Evolutionary conservation across 2,113 vertebrate species (phyloP).

Genomic region (Cromileptes altivelis): DNA sequence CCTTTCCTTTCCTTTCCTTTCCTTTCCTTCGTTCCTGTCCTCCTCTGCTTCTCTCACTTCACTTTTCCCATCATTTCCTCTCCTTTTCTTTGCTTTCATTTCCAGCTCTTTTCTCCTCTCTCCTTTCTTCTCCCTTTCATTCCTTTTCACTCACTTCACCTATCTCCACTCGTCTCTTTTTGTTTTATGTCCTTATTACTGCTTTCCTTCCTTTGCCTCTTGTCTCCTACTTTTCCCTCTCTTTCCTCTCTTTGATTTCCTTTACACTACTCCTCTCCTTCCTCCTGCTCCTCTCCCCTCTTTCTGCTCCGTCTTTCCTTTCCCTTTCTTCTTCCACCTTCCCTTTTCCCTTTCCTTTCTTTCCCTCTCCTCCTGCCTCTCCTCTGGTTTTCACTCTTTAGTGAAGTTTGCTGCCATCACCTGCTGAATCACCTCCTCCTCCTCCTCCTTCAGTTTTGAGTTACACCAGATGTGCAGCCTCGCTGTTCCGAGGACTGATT

Average conservation of each 20-base stretch:
- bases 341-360: neutral
- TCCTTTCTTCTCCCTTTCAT: too few species aligned
- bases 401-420: constrained; percentile 86
- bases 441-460: constrained; percentile 77
- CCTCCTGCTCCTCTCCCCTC: neutral
- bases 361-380: neutral
- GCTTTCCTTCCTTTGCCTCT: too few species aligned
- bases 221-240: neutral
- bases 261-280: too few species aligned
- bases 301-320: neutral
- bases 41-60: too few species aligned
- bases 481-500: constrained; percentile 90
- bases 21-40: too few species aligned
- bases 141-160: neutral
- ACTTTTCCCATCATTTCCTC: too few species aligned
- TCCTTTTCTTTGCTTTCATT: too few species aligned
- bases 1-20: too few species aligned
- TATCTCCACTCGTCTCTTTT: too few species aligned
- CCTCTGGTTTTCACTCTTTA: constrained; percentile 43
- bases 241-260: too few species aligned
- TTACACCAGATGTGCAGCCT: constrained; percentile 93
- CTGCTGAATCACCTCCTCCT: constrained; percentile 86
- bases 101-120: too few species aligned
- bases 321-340: neutral
- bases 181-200: too few species aligned